phyloP scores from a whole-genome alignment of 2,113 vertebrate species.

The Eupsittula cactorum region DNA sequence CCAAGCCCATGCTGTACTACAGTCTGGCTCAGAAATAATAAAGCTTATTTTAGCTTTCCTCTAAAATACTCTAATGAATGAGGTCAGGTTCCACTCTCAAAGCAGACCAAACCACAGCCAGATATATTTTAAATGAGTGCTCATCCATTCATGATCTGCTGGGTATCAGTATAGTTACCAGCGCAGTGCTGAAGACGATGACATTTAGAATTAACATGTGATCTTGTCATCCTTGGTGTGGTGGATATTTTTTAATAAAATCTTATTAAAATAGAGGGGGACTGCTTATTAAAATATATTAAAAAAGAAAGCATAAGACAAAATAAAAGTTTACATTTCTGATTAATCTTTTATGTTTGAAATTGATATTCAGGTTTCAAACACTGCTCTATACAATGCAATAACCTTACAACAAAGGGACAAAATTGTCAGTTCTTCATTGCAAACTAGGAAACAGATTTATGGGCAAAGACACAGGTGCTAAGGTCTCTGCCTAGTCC shows the following conservation, averaged over 20 bases:
- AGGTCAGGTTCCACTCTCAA: neutral
- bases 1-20: neutral
- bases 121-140: neutral
- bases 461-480: neutral
- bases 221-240: neutral
- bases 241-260: neutral
- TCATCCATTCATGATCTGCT: neutral
- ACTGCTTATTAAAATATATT: neutral
- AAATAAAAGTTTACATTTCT: neutral
- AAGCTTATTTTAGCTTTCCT: neutral
- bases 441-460: neutral
- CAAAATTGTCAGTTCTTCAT: neutral
- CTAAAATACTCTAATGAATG: neutral
- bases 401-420: neutral
- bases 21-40: neutral
- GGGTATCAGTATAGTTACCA: neutral
- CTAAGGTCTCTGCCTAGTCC: neutral
- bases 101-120: neutral
- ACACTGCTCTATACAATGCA: neutral
- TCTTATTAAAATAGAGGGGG: neutral
- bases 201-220: neutral
- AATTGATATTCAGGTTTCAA: neutral
- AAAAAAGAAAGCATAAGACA: neutral
- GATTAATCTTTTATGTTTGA: neutral
- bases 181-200: fast-evolving